phyloP scores from a whole-genome alignment of 2,888 invertebrate genomes.

The Eulithis testata region DNA sequence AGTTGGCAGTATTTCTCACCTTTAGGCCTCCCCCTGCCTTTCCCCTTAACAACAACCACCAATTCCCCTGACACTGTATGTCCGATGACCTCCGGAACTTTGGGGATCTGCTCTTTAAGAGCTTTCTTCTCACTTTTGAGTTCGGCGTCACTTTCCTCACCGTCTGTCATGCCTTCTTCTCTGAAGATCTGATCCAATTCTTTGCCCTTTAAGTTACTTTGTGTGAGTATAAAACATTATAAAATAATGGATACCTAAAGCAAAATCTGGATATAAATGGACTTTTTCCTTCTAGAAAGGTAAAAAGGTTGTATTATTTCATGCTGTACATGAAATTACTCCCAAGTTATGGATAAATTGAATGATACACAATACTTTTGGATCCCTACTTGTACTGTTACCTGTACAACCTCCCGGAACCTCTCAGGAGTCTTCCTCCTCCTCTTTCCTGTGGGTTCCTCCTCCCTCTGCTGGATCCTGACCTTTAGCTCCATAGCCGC shows the following conservation, averaged over 20 bases:
- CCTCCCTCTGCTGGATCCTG: constrained; percentile 52
- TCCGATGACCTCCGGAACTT: constrained; percentile 86
- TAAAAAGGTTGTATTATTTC: no score
- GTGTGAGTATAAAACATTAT: constrained; percentile 24
- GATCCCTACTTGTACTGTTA: constrained; percentile 42
- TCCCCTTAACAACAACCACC: constrained; percentile 84
- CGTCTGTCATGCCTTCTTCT: constrained; percentile 89
- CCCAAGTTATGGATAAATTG: no score
- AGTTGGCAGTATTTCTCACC: constrained; percentile 47
- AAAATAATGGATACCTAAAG: neutral
- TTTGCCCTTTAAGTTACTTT: constrained; percentile 81
- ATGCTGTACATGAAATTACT: no score
- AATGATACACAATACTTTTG: no score
- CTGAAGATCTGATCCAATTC: constrained; percentile 89
- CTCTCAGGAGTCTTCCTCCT: constrained; percentile 87
- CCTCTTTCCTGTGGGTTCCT: constrained; percentile 84
- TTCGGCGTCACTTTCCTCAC: constrained; percentile 80
- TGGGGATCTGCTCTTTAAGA: constrained; percentile 49
- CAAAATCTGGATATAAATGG: no score
- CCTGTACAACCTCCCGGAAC: constrained; percentile 86
- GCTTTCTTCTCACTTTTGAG: constrained; percentile 47
- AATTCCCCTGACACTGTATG: constrained; percentile 87
- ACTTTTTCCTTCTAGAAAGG: no score
- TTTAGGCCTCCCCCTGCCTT: constrained; percentile 83
- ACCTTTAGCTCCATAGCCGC: constrained; percentile 51